Evolutionary conservation across 2,888 invertebrate species (phyloP).

Genomic region (Acrocyrtus sp.): DNA sequence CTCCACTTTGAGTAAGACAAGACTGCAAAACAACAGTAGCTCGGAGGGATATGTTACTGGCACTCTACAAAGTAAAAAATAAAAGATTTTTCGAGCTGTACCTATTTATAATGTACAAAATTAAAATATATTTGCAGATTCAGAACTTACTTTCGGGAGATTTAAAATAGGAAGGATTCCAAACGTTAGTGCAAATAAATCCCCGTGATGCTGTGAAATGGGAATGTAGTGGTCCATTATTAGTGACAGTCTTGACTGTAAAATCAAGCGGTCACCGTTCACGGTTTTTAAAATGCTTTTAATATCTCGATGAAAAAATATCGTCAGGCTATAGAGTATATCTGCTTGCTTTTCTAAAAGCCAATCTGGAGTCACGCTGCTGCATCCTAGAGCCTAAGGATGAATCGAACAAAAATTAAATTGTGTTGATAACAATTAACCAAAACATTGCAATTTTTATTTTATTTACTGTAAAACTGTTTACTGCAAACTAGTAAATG

Average conservation of each 20-base stretch:
- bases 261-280: constrained; percentile 70
- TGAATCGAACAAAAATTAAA: constrained; percentile 11
- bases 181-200: constrained; percentile 73
- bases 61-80: constrained; percentile 74
- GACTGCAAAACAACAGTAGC: constrained; percentile 87
- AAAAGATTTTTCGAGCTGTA: too few species aligned
- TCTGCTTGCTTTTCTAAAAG: constrained; percentile 82
- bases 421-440: neutral
- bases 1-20: constrained; percentile 81
- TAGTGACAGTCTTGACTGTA: constrained; percentile 81
- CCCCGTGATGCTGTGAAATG: constrained; percentile 83
- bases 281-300: constrained; percentile 75
- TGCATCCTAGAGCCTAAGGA: constrained; percentile 84
- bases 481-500: neutral
- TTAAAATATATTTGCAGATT: neutral
- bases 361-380: constrained; percentile 85
- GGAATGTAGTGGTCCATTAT: constrained; percentile 92
- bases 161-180: constrained; percentile 83
- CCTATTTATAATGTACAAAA: neutral
- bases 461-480: neutral
- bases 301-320: constrained; percentile 87
- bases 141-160: constrained; percentile 77
- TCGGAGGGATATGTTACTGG: constrained; percentile 86
- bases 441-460: too few species aligned
- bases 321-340: constrained; percentile 79